Base-by-base conservation (phyloP, 2,888 invertebrate genomes). In the Tachina grossa region DNA sequence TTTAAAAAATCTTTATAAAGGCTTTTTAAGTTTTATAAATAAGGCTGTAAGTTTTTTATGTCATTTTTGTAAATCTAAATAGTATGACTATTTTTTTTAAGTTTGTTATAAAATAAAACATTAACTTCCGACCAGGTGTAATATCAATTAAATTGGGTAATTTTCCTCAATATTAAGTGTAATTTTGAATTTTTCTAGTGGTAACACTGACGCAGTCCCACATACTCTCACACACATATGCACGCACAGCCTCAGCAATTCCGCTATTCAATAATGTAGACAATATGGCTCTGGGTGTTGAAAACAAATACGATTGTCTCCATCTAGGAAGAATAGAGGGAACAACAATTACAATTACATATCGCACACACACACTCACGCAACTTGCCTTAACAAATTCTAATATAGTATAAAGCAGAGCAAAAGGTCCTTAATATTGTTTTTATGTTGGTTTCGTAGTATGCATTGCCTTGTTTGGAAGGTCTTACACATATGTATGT, bases 271-370 rank as follows among this genome's bases (percentile, higher is more conserved):
- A 81, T 81, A 75, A 55, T 53, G 66, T 39, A 83, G 83, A 78
- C 83, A 78, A 83, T 83, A 74, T 83, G 83, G 83, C 83, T 83
- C 83, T 83, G 72, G 72, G 53, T 83, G 83, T 83, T 83, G 45
- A 83, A 83, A 78, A 83, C 68, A 83, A 83, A 74, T 78, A 61
- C 76, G 49, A 41, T 76, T 65, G 71, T 76, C 63, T 41, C 65
- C 72, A 79, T 72, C 55, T 51, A 47, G 6, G 9, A 14, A 61
- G 51, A 43, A 45, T n/a, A 45, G 1, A 10, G 14, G 10, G 3
- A 72, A 16, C 39, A 53, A 16, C 31, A 76, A 41, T 22, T 51
- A 68, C 49, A 69, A 78, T 14, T n/a, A 31, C 13, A 55, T 47
- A 11, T 45, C n/a, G 19, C 47, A 19, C 14, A 39, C 47, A 19